phyloP scores from a whole-genome alignment of 2,797 vertebrate genomes.

The Carduelis carduelis region DNA sequence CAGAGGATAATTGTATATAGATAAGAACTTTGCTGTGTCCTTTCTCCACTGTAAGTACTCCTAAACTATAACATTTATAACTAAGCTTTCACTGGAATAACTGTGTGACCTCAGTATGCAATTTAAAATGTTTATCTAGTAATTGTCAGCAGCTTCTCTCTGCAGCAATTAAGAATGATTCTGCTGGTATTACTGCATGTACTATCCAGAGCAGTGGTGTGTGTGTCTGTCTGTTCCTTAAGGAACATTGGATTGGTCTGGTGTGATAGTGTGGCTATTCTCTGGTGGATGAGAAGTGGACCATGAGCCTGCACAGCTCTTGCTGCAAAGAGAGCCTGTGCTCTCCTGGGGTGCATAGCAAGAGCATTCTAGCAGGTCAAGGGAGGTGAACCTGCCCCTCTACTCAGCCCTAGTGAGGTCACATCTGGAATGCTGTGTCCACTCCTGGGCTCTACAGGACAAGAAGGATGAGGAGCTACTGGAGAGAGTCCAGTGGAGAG shows the following conservation, averaged over 20 bases:
- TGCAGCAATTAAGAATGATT: not conserved
- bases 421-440: not conserved
- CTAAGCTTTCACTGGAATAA: slow-evolving; percentile 11
- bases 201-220: not conserved
- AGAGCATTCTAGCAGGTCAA: not conserved
- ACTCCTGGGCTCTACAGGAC: not conserved
- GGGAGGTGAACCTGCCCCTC: not conserved
- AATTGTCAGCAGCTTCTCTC: not conserved
- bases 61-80: not conserved
- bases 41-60: not conserved
- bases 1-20: not conserved
- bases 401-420: not conserved
- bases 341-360: not conserved
- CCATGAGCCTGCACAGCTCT: not conserved
- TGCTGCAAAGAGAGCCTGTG: not conserved
- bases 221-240: not conserved
- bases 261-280: not conserved
- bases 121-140: not conserved
- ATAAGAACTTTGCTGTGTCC: not conserved
- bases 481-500: not conserved
- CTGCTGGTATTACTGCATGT: not conserved
- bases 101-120: not conserved
- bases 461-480: not conserved
- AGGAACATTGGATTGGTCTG: not conserved
- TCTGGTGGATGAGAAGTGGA: not conserved